A percentile compares a stretch with the other conserved stretches of the same genome.
phyloP scores from a whole-genome alignment of 2,888 invertebrate species.

The Pharmacophagus antenor region DNA sequence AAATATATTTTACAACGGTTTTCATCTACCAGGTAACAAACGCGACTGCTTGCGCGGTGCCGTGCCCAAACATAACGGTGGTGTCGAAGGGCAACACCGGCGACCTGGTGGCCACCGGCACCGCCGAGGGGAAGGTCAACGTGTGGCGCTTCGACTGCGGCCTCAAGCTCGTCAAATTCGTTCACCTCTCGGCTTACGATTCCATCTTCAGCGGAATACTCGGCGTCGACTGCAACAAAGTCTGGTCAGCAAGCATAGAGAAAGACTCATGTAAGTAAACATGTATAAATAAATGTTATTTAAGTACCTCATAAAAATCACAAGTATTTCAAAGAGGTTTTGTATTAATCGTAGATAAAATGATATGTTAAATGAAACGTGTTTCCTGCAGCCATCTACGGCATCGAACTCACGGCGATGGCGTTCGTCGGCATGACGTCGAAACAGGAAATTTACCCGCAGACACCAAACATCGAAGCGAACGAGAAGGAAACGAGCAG shows the following conservation, averaged over 20 bases:
- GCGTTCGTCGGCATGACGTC: slow-evolving; percentile 69
- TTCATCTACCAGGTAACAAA: slow-evolving; percentile 81
- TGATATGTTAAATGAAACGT: too few relatives aligned
- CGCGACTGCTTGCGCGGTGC: slow-evolving; percentile 89
- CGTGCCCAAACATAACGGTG: slow-evolving; percentile 75
- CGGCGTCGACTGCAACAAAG: slow-evolving; percentile 65
- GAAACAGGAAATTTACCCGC: slow-evolving; percentile 59
- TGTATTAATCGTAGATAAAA: neutral
- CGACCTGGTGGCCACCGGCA: slow-evolving; percentile 80
- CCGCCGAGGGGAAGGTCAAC: slow-evolving; percentile 84
- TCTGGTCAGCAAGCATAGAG: slow-evolving; percentile 72
- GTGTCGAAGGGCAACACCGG: slow-evolving; percentile 83
- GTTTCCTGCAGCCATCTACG: slow-evolving; percentile 60
- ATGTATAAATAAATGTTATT: neutral
- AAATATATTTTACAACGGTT: neutral
- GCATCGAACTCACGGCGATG: slow-evolving; percentile 71
- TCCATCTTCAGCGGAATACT: slow-evolving; percentile 74
- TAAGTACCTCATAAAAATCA: neutral
- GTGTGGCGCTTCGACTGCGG: slow-evolving; percentile 93
- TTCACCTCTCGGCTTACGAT: slow-evolving; percentile 74
- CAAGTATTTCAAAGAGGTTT: neutral
- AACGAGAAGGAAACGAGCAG: slow-evolving; percentile 60
- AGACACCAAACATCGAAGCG: slow-evolving; percentile 56
- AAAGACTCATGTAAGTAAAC: slow-evolving; percentile 69
- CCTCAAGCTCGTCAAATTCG: slow-evolving; percentile 84